Percentiles rank a stretch among this genome's conserved stretches.
Evolutionary conservation across 2,113 vertebrate species (phyloP).

Genomic region (Bos javanicus): DNA sequence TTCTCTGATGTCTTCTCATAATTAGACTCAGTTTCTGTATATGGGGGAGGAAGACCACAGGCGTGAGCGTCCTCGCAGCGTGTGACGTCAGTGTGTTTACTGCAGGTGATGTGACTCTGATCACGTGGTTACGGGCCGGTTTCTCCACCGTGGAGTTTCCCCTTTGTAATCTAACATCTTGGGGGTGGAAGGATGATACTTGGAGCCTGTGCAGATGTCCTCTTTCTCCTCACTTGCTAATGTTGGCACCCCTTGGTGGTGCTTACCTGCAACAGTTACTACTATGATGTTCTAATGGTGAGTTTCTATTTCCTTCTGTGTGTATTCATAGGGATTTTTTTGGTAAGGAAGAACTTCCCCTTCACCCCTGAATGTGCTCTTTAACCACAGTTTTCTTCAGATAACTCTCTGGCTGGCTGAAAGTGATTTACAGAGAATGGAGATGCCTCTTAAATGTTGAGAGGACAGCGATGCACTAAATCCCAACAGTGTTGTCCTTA

Average conservation of each 20-base stretch:
- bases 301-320: background rate
- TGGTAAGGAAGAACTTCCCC: background rate
- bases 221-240: background rate
- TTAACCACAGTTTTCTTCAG: background rate
- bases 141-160: background rate
- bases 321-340: background rate
- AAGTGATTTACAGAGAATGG: background rate
- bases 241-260: no score
- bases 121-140: background rate
- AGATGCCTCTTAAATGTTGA: background rate
- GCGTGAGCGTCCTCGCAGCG: background rate
- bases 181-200: background rate
- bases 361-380: background rate
- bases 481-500: background rate
- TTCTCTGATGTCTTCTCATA: background rate
- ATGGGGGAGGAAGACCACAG: background rate
- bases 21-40: background rate
- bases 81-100: background rate
- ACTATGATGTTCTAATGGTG: accelerated
- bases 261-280: background rate
- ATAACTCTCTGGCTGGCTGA: background rate
- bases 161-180: background rate
- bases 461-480: background rate
- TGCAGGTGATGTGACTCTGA: background rate
- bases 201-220: background rate